Base-by-base conservation (phyloP, 2,888 invertebrate genomes). In the Ecliptopera silaceata region DNA sequence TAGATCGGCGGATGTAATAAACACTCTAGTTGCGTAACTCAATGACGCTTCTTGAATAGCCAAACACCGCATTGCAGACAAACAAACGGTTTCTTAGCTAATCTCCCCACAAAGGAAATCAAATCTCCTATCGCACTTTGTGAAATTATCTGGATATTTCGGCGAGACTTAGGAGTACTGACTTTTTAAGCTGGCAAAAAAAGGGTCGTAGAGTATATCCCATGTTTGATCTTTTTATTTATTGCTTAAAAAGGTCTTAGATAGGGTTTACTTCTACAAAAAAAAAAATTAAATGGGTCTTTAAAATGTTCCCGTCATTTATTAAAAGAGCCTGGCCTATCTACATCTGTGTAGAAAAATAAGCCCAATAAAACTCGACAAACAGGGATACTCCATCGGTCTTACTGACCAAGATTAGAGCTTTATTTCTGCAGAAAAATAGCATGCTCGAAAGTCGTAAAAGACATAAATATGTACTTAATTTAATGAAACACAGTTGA, bases 11-110 rank as follows among this genome's bases (percentile, higher is more conserved):
- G 43, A 39, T 44, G 10, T 43, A 55, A 56, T 48, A 58, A 42
- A 43, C 13, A 13, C 49, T 31, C 29, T 46, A 43, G 57, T 62
- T 61, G 62, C 54, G 51, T 60, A 59, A 61, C 49, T 41, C 53
- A 59, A 50, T 53, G 46, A 59, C 44, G 56, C 36, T 65, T 66
- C 55, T 57, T 60, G 50, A 17, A 56, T 60, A 68, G 61, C 59
- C 68, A 52, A 65, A 63, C 64, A 66, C 74, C 74, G 75, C 75
- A 75, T 56, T 75, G 75, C 75, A 70, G 75, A 51, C 63, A 58
- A 75, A 51, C 63, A 58, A 67, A 64, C 59, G 39, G 52, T 64
- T 62, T 65, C 59, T 65, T 56, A 36, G 53, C 49, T 52, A 52
- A 53, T 56, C 48, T 52, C 42, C 45, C 42, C 42, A 53, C 60